Conservation (phyloP, 2,888 invertebrate genomes). For the Leistus spinibarbis region DNA sequence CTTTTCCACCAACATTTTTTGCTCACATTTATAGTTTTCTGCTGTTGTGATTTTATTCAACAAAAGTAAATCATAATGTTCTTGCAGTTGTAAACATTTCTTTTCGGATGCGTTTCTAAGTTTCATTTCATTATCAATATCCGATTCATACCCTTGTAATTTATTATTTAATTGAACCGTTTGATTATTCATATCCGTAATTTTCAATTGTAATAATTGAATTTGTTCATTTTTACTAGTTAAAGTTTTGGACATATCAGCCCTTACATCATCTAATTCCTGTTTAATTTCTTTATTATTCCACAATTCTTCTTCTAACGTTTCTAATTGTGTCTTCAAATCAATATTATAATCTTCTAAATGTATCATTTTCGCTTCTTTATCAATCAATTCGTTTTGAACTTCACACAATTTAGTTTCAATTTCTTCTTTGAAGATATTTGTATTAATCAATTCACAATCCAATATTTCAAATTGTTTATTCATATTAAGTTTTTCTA, state of each 20-base stretch:
- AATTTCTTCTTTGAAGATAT: background rate
- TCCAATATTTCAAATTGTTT: background rate
- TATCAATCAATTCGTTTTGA: background rate
- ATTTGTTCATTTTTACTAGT: background rate
- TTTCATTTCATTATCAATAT: background rate
- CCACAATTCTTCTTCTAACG: background rate
- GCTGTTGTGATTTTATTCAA: too few relatives aligned
- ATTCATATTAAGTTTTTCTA: background rate
- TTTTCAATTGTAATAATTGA: background rate
- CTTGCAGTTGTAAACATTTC: background rate
- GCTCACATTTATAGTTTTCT: background rate
- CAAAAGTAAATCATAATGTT: background rate
- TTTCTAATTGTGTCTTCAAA: background rate
- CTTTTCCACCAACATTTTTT: background rate
- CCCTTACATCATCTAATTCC: background rate
- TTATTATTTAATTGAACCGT: background rate
- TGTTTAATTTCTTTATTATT: background rate
- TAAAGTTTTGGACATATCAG: background rate
- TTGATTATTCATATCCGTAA: background rate
- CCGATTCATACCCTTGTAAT: background rate
- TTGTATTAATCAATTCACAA: background rate
- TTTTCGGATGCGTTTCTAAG: constrained; percentile 2
- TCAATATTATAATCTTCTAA: background rate
- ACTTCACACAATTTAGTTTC: background rate
- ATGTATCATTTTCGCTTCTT: background rate